Conservation (phyloP, 1,140 invertebrate genomes). For the Lucilia sericata region DNA sequence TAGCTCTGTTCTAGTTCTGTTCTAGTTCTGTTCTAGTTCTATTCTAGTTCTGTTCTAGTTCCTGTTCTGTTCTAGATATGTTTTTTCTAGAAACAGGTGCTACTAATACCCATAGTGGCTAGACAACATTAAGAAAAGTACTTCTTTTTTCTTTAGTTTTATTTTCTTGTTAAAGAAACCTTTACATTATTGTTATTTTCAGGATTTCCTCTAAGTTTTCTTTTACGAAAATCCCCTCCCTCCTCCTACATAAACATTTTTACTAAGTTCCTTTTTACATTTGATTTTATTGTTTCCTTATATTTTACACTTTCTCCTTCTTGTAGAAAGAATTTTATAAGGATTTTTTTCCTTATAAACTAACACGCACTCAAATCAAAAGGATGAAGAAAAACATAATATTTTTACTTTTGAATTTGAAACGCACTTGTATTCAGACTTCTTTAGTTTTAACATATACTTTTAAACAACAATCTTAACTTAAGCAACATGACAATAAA, state of each 20-base stretch:
- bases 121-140: too few species aligned
- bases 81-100: too few species aligned
- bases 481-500: neutral
- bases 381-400: neutral
- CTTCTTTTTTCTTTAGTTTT: too few species aligned
- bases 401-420: neutral
- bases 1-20: too few species aligned
- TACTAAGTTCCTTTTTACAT: neutral
- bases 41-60: too few species aligned
- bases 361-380: too few species aligned
- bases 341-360: neutral
- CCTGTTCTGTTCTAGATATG: too few species aligned
- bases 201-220: slow-evolving; percentile 2
- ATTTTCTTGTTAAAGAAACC: neutral
- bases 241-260: neutral
- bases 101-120: too few species aligned
- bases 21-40: too few species aligned
- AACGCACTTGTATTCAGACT: slow-evolving; percentile 1
- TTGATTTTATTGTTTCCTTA: slow-evolving; percentile 16
- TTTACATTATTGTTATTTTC: neutral
- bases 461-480: slow-evolving; percentile 1
- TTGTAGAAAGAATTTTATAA: neutral
- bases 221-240: neutral
- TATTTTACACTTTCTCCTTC: neutral
- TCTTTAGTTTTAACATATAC: slow-evolving; percentile 4